Conservation (phyloP, 2,888 invertebrate genomes). For the Drosophila merina region DNA sequence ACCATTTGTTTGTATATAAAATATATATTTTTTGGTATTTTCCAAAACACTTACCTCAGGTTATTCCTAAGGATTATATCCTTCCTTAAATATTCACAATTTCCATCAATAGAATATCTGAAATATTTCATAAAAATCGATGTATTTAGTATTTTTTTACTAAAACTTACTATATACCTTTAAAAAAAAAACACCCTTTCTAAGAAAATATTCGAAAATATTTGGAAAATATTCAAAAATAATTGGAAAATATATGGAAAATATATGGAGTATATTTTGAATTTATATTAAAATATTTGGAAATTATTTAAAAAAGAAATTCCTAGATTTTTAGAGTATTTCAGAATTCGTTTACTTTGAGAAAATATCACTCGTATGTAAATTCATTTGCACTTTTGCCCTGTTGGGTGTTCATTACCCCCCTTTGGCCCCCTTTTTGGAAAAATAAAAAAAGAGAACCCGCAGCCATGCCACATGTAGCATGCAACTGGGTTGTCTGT, state of each 20-base stretch:
- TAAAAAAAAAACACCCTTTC: too few relatives aligned
- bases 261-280: too few relatives aligned
- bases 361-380: constrained; percentile 26
- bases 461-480: constrained; percentile 18
- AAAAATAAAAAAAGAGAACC: background rate
- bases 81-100: too few relatives aligned
- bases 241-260: background rate
- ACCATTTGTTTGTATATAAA: too few relatives aligned
- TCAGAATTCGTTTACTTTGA: background rate
- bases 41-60: background rate
- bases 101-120: too few relatives aligned
- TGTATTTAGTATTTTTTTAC: too few relatives aligned
- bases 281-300: too few relatives aligned
- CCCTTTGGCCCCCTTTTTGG: background rate
- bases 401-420: constrained; percentile 3
- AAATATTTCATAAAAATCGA: background rate
- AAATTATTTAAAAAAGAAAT: background rate
- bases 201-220: background rate
- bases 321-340: background rate
- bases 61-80: background rate
- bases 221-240: background rate
- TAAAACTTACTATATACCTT: too few relatives aligned
- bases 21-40: too few relatives aligned
- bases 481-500: constrained; percentile 45
- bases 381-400: constrained; percentile 32